Evolutionary conservation across 2,113 vertebrate species (phyloP).

Genomic region (Elaphurus davidianus): DNA sequence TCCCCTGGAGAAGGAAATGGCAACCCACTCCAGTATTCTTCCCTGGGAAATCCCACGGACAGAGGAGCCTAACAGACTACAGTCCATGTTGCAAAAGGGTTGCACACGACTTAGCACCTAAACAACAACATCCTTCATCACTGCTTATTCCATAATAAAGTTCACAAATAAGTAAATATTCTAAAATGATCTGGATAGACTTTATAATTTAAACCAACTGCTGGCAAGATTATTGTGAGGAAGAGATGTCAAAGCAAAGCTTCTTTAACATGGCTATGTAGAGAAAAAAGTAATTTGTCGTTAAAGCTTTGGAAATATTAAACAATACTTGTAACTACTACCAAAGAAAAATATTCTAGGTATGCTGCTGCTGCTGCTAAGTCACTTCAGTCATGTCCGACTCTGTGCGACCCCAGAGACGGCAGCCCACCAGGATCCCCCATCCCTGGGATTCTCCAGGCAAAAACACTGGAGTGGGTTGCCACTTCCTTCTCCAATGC

Average conservation of each 20-base stretch:
- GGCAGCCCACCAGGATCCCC: no score
- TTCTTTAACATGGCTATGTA: neutral
- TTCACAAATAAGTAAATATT: neutral
- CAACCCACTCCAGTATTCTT: neutral
- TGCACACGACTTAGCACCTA: neutral
- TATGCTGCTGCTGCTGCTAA: neutral
- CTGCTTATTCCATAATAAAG: neutral
- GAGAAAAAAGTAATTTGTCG: neutral
- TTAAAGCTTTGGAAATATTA: neutral
- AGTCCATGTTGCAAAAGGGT: neutral
- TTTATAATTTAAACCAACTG: conserved; percentile 5
- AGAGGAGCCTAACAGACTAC: neutral
- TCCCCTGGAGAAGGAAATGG: neutral
- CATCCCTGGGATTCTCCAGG: neutral
- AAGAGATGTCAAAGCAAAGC: neutral
- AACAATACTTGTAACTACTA: neutral
- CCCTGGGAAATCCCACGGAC: neutral
- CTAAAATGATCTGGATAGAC: neutral
- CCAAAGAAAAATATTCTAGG: neutral
- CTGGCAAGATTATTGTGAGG: neutral
- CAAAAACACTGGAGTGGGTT: neutral
- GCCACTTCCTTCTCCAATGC: neutral
- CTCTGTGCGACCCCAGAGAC: no score
- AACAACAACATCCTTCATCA: neutral
- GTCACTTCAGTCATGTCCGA: neutral